Percentiles rank a stretch among this genome's conserved stretches.
These are phyloP conservation scores for Scopus umbretta DNA, from an alignment of 2,113 vertebrate genomes.

Conservation along the genomic window DNA sequence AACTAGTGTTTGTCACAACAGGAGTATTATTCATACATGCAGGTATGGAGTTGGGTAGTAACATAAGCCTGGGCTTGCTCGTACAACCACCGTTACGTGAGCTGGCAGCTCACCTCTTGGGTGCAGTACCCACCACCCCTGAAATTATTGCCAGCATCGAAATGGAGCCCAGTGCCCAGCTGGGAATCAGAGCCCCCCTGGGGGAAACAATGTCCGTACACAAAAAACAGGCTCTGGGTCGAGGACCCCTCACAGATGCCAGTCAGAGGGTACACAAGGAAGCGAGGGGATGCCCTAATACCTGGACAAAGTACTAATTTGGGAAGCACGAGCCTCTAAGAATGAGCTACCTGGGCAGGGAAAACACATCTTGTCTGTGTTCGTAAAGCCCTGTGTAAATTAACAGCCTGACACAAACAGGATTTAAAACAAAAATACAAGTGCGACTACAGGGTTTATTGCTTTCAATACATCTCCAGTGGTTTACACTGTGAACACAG, in stretches of 20 bases:
- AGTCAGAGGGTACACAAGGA: neutral
- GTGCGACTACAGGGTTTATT: neutral
- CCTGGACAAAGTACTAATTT: neutral
- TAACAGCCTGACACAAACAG: neutral
- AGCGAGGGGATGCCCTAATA: neutral
- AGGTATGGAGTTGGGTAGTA: accelerated
- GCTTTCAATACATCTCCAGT: neutral
- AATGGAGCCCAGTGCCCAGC: neutral
- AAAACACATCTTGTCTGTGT: neutral
- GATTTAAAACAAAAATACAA: constrained; percentile 4
- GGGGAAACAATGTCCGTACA: neutral
- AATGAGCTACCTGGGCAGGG: neutral
- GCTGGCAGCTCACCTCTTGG: neutral
- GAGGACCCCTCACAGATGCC: neutral
- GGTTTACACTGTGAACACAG: neutral
- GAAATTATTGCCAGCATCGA: neutral
- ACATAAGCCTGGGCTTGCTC: neutral
- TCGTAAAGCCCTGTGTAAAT: constrained; percentile 12
- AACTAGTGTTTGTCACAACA: neutral
- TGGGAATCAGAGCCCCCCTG: neutral
- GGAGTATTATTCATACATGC: neutral
- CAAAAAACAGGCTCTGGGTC: neutral
- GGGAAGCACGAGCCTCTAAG: neutral
- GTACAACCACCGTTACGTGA: neutral
- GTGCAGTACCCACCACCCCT: neutral